A percentile compares a stretch with the other conserved stretches of the same genome.
Evolutionary conservation across 2,797 vertebrate species (phyloP).

Genomic region (Alca torda): DNA sequence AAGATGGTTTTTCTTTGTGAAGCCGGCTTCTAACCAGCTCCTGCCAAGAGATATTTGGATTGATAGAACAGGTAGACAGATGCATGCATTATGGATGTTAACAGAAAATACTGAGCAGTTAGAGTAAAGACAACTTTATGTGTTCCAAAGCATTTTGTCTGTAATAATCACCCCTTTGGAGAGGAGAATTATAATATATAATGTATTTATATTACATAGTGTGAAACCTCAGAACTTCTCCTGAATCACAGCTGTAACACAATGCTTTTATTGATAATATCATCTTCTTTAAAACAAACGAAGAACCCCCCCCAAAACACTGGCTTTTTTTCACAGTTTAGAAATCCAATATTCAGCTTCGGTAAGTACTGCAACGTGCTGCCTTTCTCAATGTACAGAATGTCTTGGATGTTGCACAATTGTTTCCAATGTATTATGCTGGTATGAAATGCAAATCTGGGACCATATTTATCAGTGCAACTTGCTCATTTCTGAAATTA

Average conservation of each 20-base stretch:
- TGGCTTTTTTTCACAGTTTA: neutral
- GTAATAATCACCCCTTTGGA: neutral
- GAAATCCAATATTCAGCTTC: neutral
- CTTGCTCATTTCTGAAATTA: neutral
- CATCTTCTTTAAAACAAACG: neutral
- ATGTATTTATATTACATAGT: neutral
- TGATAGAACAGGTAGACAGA: neutral
- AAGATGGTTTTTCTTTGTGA: neutral
- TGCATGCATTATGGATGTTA: fast-evolving
- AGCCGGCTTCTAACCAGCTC: neutral
- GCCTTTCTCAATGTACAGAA: neutral
- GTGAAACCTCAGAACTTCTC: neutral
- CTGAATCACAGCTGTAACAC: neutral
- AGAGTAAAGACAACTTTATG: neutral
- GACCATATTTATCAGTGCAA: neutral
- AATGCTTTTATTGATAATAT: neutral
- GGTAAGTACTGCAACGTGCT: neutral
- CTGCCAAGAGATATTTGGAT: neutral
- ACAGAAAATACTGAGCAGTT: neutral
- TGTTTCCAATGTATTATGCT: neutral
- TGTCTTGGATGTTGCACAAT: neutral
- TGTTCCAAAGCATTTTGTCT: neutral
- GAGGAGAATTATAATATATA: neutral
- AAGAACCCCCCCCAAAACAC: fast-evolving
- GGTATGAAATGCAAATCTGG: neutral